Base-by-base conservation (phyloP, 2,888 invertebrate species). In the Agrotis puta region DNA sequence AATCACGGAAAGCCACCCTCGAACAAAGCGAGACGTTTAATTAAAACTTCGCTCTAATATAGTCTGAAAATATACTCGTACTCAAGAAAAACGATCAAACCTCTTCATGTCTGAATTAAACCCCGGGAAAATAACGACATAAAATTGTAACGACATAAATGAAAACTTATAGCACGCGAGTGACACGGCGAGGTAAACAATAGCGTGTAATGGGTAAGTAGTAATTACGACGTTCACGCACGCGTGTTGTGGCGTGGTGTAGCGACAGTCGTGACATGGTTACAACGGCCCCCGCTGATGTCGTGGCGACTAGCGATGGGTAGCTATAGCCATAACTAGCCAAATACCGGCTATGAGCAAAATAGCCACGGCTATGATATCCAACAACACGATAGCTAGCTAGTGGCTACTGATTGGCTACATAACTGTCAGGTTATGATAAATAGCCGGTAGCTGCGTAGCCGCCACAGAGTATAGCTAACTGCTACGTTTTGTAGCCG, bases 131-230 rank as follows among this genome's bases (percentile, higher is more conserved):
- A n/a, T 51, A 5, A 16, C 33, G 33, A 33, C 33, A 39, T 39
- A 5, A 16, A 39, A 20, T 47, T 9, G 16, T 24, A n/a, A n/a
- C n/a, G n/a, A n/a, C n/a, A n/a, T n/a, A n/a, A 22, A 22, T 22
- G n/a, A n/a, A 64, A 13, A n/a, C n/a, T n/a, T 1, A 45, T 56
- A 43, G 24, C 47, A 33, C 22, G 20, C 45, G 13, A 22, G 65
- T 51, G 64, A 13, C 50, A 16, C 16, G 50, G 16, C 24, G 24
- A 13, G n/a, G 33, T 24, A 48, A 24, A 39, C 39, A 24, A 64
- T 43, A n/a, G 16, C 43, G 43, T 18, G 51, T 27, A 67, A 43
- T 43, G 43, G 66, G 53, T 20, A 14, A 68, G 53, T 20, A 22
- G 67, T 54, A 13, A 47, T 65, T 16, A 20, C 65, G 66, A 27